Percentiles rank a stretch among this genome's conserved stretches.
Conservation (phyloP, 2,888 invertebrate genomes). For the Heteropelma amictum region DNA sequence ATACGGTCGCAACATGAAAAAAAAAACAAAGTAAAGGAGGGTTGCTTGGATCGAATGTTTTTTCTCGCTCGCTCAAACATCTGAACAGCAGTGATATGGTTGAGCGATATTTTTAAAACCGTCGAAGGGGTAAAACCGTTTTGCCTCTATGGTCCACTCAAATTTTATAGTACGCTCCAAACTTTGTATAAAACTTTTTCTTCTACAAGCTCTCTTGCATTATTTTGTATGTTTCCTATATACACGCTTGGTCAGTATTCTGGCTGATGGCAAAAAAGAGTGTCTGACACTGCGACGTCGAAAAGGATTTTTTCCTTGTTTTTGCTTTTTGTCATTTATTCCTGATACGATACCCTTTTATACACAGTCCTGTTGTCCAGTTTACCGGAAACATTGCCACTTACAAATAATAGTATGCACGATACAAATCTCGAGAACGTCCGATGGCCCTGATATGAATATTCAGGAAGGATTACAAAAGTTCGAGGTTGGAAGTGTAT, state of each 20-base stretch:
- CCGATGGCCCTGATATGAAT: background rate
- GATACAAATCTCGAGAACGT: background rate
- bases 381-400: constrained; percentile 16
- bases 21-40: constrained; percentile 19
- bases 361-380: too few relatives aligned
- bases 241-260: background rate
- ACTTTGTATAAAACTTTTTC: constrained; percentile 20
- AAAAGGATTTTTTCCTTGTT: background rate
- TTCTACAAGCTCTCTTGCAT: constrained; percentile 6
- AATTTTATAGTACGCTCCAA: constrained; percentile 49
- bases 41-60: background rate
- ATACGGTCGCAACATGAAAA: background rate
- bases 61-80: constrained; percentile 20
- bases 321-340: too few relatives aligned
- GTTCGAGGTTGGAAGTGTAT: background rate
- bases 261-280: background rate
- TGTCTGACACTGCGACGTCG: background rate
- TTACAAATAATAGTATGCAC: constrained; percentile 5
- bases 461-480: background rate
- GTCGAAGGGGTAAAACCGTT: constrained; percentile 51
- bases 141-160: constrained; percentile 53
- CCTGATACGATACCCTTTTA: too few relatives aligned
- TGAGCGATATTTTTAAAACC: constrained; percentile 46
- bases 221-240: background rate
- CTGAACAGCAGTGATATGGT: constrained; percentile 51